These are phyloP conservation scores for Armadillidium nasatum DNA, from an alignment of 1,140 invertebrate genomes.

Conservation along the genomic window DNA sequence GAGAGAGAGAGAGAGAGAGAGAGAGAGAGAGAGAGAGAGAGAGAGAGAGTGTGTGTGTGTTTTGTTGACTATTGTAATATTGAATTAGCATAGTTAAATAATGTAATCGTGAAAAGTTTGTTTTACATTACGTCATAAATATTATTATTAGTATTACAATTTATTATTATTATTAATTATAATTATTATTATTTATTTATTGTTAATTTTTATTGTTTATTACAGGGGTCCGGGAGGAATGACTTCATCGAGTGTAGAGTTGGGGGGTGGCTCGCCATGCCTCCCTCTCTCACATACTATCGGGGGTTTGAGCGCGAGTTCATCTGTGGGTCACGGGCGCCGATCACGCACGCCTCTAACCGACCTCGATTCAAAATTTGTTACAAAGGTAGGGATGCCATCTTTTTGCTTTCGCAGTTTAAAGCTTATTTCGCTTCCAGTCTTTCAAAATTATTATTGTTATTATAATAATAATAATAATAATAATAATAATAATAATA, in stretches of 20 bases:
- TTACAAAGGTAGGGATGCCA: slow-evolving; percentile 46
- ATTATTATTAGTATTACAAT: no score
- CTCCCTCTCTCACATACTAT: neutral
- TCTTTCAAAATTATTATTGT: no score
- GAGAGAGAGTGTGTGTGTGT: no score
- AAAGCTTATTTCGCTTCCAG: no score
- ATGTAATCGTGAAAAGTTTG: no score
- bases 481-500: no score
- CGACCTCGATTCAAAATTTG: slow-evolving; percentile 49
- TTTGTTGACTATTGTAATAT: no score
- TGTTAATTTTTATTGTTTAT: neutral
- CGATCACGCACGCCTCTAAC: slow-evolving; percentile 47
- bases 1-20: slow-evolving; percentile 19
- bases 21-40: slow-evolving; percentile 11
- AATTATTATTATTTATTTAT: no score
- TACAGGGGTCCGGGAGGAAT: slow-evolving; percentile 37
- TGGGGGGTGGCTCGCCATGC: slow-evolving; percentile 25
- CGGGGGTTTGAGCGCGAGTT: slow-evolving; percentile 21
- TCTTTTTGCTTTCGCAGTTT: neutral
- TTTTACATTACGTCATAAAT: no score
- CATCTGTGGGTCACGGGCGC: slow-evolving; percentile 32
- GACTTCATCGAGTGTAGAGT: slow-evolving; percentile 40
- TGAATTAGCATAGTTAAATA: no score
- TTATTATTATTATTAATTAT: no score
- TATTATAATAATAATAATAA: no score